phyloP scores from a whole-genome alignment of 2,888 invertebrate genomes.

The Ligdia adustata region DNA sequence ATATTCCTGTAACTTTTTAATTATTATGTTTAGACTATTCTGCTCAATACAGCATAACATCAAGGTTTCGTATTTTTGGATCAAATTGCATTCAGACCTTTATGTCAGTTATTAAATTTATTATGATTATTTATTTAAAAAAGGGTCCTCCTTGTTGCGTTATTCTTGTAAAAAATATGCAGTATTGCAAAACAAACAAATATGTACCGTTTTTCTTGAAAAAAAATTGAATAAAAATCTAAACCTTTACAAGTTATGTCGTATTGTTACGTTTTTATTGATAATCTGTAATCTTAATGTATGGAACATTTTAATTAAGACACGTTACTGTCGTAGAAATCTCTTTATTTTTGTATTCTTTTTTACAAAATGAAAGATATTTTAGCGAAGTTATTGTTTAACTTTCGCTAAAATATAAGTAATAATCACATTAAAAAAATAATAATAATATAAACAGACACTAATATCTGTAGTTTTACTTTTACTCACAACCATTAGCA shows the following conservation, averaged over 20 bases:
- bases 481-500: not conserved
- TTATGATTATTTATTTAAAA: slow-evolving; percentile 5
- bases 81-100: slow-evolving; percentile 4
- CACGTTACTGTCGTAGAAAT: not conserved
- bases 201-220: slow-evolving; percentile 3
- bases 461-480: not conserved
- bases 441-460: not conserved
- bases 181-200: slow-evolving; percentile 4
- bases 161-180: slow-evolving; percentile 4
- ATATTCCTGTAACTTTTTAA: not conserved
- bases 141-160: slow-evolving; percentile 5
- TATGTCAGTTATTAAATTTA: slow-evolving; percentile 2
- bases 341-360: not conserved
- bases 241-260: not conserved
- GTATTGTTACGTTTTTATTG: slow-evolving; percentile 3
- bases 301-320: not conserved
- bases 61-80: slow-evolving; percentile 2
- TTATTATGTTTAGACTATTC: slow-evolving; percentile 5
- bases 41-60: slow-evolving; percentile 1
- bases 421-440: not conserved
- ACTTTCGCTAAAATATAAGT: not conserved
- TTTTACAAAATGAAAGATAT: not conserved
- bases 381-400: not conserved
- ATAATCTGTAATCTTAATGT: slow-evolving; percentile 6
- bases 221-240: not conserved